Percentiles rank a stretch among this genome's conserved stretches.
Evolutionary conservation across 2,888 invertebrate species (phyloP).

Genomic region (Pycnomerus fuliginosus): DNA sequence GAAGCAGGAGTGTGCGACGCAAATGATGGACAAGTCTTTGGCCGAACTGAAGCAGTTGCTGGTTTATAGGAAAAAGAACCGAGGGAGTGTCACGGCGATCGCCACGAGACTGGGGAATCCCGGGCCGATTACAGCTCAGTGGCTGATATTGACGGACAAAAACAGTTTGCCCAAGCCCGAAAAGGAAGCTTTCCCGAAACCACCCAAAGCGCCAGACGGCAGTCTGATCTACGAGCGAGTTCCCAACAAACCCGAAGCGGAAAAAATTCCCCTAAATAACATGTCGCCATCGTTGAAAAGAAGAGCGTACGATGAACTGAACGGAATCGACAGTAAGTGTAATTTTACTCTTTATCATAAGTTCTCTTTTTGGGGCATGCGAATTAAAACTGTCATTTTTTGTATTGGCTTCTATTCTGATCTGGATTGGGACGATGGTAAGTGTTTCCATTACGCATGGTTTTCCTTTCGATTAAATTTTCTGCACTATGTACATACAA

Average conservation of each 20-base stretch:
- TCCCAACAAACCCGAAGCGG: slow-evolving; percentile 73
- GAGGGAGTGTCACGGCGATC: slow-evolving; percentile 70
- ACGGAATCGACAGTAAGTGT: slow-evolving; percentile 82
- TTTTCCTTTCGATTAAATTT: too few relatives aligned
- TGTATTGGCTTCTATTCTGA: slow-evolving; percentile 62
- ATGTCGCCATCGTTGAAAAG: slow-evolving; percentile 71
- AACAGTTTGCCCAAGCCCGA: slow-evolving; percentile 78
- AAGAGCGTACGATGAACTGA: slow-evolving; percentile 85
- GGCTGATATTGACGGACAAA: slow-evolving; percentile 73
- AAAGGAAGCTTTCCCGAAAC: slow-evolving; percentile 84
- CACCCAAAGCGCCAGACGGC: slow-evolving; percentile 87
- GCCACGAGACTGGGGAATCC: slow-evolving; percentile 70
- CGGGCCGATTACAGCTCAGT: slow-evolving; percentile 57
- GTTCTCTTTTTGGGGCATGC: slow-evolving; percentile 7
- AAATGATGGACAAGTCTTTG: slow-evolving; percentile 57
- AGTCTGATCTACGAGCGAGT: slow-evolving; percentile 85
- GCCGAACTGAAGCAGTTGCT: slow-evolving; percentile 60
- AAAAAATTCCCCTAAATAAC: slow-evolving; percentile 62
- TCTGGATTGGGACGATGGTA: slow-evolving; percentile 66
- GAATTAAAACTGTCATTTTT: slow-evolving; percentile 35
- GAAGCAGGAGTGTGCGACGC: slow-evolving; percentile 79
- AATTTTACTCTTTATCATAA: not conserved
- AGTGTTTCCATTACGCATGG: slow-evolving; percentile 45
- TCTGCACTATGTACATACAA: too few relatives aligned
- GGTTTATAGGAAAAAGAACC: slow-evolving; percentile 58